These are phyloP conservation scores for Felis catus DNA, from an alignment of 2,113 vertebrate species.

Conservation along the genomic window DNA sequence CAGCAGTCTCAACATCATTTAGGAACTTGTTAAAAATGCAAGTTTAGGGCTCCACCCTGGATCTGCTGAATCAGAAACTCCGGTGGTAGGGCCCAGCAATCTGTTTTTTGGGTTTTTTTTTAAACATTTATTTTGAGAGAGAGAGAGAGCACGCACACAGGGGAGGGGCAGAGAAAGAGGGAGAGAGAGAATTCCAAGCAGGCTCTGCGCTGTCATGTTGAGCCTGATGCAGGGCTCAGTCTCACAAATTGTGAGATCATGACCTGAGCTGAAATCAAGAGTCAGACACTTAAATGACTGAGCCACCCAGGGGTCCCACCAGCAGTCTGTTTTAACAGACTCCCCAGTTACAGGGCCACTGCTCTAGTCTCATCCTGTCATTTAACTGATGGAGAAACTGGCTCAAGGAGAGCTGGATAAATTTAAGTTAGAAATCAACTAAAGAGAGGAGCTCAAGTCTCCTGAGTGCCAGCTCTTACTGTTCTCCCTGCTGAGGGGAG, in stretches of 20 bases:
- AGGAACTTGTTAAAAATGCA: constrained; percentile 34
- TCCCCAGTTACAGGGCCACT: not conserved
- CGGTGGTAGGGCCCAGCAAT: not conserved
- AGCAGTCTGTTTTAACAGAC: not conserved
- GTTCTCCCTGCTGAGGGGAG: not conserved
- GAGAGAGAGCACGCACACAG: too few relatives aligned
- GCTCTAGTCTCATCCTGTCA: not conserved
- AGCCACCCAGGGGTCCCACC: too few relatives aligned
- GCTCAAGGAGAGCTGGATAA: not conserved
- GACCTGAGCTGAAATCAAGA: too few relatives aligned
- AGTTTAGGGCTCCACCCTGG: not conserved
- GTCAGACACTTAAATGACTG: too few relatives aligned
- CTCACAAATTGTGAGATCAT: too few relatives aligned
- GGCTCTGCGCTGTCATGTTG: too few relatives aligned
- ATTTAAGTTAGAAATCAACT: not conserved
- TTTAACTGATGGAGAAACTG: constrained; percentile 15
- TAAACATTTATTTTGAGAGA: too few relatives aligned
- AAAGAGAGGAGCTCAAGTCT: not conserved
- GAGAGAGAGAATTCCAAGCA: too few relatives aligned
- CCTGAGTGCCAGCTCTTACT: not conserved
- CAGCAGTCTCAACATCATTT: not conserved
- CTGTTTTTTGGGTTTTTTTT: not conserved
- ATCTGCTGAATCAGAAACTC: not conserved
- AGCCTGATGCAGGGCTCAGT: too few relatives aligned
- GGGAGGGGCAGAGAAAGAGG: too few relatives aligned